These are phyloP conservation scores for Cynodonichthys magdalenae DNA, from an alignment of 2,797 vertebrate species.

Conservation along the genomic window DNA sequence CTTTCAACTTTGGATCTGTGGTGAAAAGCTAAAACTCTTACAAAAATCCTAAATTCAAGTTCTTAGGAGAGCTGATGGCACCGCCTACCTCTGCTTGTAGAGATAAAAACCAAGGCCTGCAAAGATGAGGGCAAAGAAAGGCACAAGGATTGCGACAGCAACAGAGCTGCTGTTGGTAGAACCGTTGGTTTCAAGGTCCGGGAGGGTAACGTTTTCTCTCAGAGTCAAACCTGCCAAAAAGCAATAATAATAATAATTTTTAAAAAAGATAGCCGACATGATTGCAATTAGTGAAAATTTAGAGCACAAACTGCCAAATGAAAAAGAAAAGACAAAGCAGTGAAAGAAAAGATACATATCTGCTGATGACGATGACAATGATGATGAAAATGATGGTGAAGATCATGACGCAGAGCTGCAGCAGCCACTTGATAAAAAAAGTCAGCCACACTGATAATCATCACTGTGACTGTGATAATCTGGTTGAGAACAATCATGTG, in stretches of 20 bases:
- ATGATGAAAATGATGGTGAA: conserved; percentile 29
- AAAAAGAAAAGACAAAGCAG: conserved; percentile 7
- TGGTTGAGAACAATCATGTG: conserved; percentile 51
- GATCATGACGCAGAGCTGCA: conserved; percentile 37
- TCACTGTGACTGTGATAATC: conserved; percentile 53
- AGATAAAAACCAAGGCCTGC: conserved; percentile 98
- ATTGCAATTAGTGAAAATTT: neutral
- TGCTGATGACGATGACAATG: conserved; percentile 25
- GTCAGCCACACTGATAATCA: conserved; percentile 39
- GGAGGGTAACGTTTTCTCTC: conserved; percentile 85
- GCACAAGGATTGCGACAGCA: conserved; percentile 97
- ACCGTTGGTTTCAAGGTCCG: conserved; percentile 85
- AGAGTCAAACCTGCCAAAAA: conserved; percentile 85
- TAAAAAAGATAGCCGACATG: neutral
- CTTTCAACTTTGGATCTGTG: conserved; percentile 6
- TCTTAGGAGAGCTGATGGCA: neutral
- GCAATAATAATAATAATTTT: conserved; percentile 12
- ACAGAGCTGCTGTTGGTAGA: conserved; percentile 96
- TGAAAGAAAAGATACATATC: conserved; percentile 35
- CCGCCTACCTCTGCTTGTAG: conserved; percentile 93
- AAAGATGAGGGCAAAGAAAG: conserved; percentile 99
- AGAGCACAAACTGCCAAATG: conserved; percentile 11
- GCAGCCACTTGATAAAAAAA: conserved; percentile 43
- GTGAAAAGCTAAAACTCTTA: conserved; percentile 13
- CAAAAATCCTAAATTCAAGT: conserved; percentile 1